Evolutionary conservation across 2,888 invertebrate genomes (phyloP), one percentile per base, ranked within the genome.

Genomic region (Dastarcus helophoroides): DNA sequence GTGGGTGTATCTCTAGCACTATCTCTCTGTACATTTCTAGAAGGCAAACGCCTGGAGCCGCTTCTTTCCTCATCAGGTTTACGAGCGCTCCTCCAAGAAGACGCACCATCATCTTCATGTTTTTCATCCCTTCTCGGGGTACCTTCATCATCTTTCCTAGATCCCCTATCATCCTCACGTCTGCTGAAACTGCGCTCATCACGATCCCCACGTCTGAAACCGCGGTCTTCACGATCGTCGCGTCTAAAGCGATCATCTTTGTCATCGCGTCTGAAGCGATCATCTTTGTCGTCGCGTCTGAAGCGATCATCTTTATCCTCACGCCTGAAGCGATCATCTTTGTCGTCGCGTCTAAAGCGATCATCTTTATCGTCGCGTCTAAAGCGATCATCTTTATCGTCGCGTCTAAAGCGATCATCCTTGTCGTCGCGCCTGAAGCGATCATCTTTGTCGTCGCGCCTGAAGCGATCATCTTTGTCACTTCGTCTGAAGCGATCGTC

Each of bases 11-110:
- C n/a, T n/a, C 19, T 19, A 13, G 23, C 22, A n/a, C 14, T 14
- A 17, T 21, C 26, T 14, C n/a, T 37, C 36, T 37, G 38, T 31
- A 29, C 35, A 16, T 31, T 38, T 11, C 27, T 33, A 22, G 29
- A 3, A 19, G 19, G 7, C 5, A 31, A 29, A 38, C 4, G 26
- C 11, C n/a, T n/a, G n/a, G n/a, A n/a, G n/a, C n/a, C n/a, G n/a
- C n/a, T n/a, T n/a, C n/a, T n/a, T n/a, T 30, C 29, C 21, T 35
- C 27, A 19, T 19, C 28, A 31, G 33, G 9, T 24, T 33, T 30
- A 7, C 35, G 13, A 9, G 10, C 16, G n/a, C 8, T 32, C 14
- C 31, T 31, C 31, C 31, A 31, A 1, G 28, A 25, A 10, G 4
- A 10, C n/a, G 7, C 19, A n/a, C 7, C 19, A 14, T 31, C 27